Evolutionary conservation across 2,797 vertebrate species (phyloP), one percentile per base, ranked within the genome.

Genomic region (Sebastes iracundus): DNA sequence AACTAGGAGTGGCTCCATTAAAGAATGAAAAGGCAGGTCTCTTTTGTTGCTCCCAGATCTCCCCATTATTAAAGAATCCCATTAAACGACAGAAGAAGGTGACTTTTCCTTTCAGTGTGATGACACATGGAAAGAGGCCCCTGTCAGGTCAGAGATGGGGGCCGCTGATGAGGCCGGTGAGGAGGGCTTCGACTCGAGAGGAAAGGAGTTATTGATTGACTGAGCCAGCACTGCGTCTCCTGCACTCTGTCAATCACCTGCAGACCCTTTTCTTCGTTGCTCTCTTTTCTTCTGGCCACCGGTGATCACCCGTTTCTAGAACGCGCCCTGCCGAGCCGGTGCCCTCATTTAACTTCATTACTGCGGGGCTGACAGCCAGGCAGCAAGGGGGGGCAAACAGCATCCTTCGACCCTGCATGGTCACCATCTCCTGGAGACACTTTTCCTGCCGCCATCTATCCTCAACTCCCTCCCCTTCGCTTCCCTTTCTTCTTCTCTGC

Each of bases 321-420:
- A 79, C 62, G 35, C 55, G 35, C 86, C 88, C 84, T 78, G 62
- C 73, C 11, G 64, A 77, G 75, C 59, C 63, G 13, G 72, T 89
- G 89, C 79, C 93, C 91, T 94, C 94, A 95, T 96, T 96, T 95
- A 95, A 93, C 93, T 95, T 96, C 93, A 95, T 96, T 96, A 95
- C 87, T 30, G 83, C n/a, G 0, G 76, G 70, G 75, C 90, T 94
- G 95, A 95, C 95, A 95, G 93, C 83, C 76, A 38, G 81, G 66
- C 71, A 80, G 81, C 87, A 64, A 78, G 20, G 87, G 85, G 87
- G 89, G 84, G 86, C 88, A 86, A 92, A 88, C 77, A 75, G 83
- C 83, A 84, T 91, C 84, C 87, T 89, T 83, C 62, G 70, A 88
- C 87, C 86, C 90, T 82, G 55, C 75, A 5, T 77, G 86, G 85